A percentile compares a stretch with the other conserved stretches of the same genome.
Evolutionary conservation across 2,113 vertebrate species (phyloP).

Genomic region (Callorhinus ursinus): DNA sequence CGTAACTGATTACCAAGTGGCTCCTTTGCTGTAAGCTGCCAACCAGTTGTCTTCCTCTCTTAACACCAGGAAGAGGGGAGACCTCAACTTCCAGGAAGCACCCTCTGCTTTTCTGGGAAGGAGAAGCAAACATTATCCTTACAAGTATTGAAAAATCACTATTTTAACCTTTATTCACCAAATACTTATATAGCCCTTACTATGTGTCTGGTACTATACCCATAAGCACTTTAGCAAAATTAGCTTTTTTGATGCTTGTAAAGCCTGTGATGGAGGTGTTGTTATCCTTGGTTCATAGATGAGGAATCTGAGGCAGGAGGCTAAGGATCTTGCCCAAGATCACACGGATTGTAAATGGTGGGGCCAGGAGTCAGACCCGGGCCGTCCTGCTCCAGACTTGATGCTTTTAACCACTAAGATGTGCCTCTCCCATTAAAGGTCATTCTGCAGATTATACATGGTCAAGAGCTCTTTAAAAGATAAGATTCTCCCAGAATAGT

Average conservation of each 20-base stretch:
- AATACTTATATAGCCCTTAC: neutral
- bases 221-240: neutral
- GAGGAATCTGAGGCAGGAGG: neutral
- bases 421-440: neutral
- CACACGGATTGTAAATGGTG: too few species aligned
- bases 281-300: neutral
- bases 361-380: neutral
- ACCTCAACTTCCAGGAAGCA: neutral
- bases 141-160: neutral
- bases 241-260: neutral
- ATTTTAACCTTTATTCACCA: neutral
- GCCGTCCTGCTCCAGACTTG: neutral
- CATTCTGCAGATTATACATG: neutral
- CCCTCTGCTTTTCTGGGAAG: neutral
- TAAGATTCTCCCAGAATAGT: neutral
- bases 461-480: neutral
- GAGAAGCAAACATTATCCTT: neutral
- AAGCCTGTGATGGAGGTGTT: neutral
- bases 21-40: neutral
- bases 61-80: neutral
- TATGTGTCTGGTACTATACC: neutral
- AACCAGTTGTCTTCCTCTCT: neutral
- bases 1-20: neutral
- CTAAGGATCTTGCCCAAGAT: neutral
- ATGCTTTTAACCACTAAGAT: neutral